Evolutionary conservation across 2,113 vertebrate genomes (phyloP), one percentile per base, ranked within the genome.

Genomic region (Cryptomyrus ogoouensis): DNA sequence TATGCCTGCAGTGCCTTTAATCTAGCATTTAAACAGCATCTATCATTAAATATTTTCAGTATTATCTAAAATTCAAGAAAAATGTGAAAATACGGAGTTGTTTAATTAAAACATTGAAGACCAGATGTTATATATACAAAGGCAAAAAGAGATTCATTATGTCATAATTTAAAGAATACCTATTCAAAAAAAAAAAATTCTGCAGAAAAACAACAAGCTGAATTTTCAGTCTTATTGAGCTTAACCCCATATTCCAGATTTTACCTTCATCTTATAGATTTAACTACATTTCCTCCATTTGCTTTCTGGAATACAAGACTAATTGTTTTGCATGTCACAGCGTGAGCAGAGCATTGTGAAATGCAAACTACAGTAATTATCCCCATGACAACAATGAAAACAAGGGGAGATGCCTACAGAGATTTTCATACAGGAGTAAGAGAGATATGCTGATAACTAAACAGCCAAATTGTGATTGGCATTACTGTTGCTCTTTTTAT

Each of bases 281-380:
- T 70, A n/a, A 70, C 62, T 31, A 31, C 10, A 70, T 86, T 86
- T 88, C 42, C 39, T 47, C 17, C 24, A 74, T 50, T 49, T 89
- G 47, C 27, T 80, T 13, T 89, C 27, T 58, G 12, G 31, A 80
- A 52, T 49, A 80, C 7, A 9, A 89, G 19, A 39, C 44, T 89
- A 53, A 77, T 89, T 89, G 77, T 50, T 77, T 8, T 13, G 88
- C 31, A 21, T 74, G 70, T 13, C 10, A 80, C 70, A 53, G 2
- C 39, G 5, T 42, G 77, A 89, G 47, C 27, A 52, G 46, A 31
- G 47, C 66, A 19, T 52, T 77, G 8, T 31, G 8, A 21, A 35
- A 66, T 47, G 35, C 88, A 89, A 77, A 77, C 62, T 89, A 89
- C 44, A 89, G 62, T 77, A 89, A 77, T 89, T 80, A 89, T 89